Conservation (phyloP, 2,888 invertebrate species). For the Amorpha juglandis region DNA sequence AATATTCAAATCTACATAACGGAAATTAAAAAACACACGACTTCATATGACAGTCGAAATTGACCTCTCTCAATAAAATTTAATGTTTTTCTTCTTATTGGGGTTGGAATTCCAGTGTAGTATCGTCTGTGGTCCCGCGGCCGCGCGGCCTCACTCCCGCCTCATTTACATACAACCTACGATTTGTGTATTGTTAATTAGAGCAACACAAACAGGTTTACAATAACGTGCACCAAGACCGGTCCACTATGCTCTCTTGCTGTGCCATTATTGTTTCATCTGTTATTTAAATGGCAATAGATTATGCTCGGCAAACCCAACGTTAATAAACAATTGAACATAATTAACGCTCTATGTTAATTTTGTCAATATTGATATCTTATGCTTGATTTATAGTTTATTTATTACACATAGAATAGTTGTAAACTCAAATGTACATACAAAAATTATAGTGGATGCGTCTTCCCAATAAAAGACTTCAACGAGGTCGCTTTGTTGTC, state of each 20-base stretch:
- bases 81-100: conserved; percentile 50
- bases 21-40: conserved; percentile 15
- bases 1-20: conserved; percentile 12
- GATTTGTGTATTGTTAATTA: conserved; percentile 85
- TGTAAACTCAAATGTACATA: background rate
- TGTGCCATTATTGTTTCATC: conserved; percentile 78
- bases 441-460: conserved; percentile 3
- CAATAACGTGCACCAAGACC: conserved; percentile 65
- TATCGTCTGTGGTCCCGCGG: conserved; percentile 40
- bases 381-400: conserved; percentile 8
- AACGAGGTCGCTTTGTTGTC: conserved; percentile 42
- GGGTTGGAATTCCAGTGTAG: conserved; percentile 49
- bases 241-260: conserved; percentile 68
- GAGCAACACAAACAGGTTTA: conserved; percentile 80
- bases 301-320: conserved; percentile 63
- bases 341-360: conserved; percentile 76
- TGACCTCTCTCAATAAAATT: conserved; percentile 52
- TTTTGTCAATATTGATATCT: conserved; percentile 27
- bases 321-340: conserved; percentile 72
- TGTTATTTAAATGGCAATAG: conserved; percentile 82
- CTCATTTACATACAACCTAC: conserved; percentile 83
- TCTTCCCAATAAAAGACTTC: conserved; percentile 60
- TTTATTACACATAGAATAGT: background rate
- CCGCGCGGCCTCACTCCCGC: conserved; percentile 50
- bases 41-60: conserved; percentile 33